Percentiles rank a stretch among this genome's conserved stretches.
Evolutionary conservation across 2,113 vertebrate genomes (phyloP).

Genomic region (Burhinus bistriatus): DNA sequence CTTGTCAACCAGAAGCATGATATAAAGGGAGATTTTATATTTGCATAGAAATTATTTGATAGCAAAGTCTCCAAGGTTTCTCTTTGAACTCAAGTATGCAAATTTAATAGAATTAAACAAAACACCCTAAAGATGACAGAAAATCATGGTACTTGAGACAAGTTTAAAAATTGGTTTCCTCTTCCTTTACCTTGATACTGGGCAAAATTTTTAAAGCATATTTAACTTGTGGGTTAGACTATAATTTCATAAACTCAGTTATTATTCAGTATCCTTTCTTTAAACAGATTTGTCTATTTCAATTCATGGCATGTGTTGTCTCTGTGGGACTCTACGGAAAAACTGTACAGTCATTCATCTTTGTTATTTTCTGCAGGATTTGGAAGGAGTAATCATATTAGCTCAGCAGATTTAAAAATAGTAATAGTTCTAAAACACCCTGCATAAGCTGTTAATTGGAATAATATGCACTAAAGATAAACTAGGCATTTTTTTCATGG

Average conservation of each 20-base stretch:
- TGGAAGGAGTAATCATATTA: neutral
- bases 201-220: neutral
- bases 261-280: neutral
- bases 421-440: neutral
- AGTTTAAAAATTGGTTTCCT: neutral
- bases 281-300: neutral
- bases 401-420: constrained; percentile 7
- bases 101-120: neutral
- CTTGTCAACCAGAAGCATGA: neutral
- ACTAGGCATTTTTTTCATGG: neutral
- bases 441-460: neutral
- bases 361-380: neutral
- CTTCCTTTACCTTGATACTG: neutral
- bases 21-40: neutral
- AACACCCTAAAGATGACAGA: neutral
- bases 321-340: neutral
- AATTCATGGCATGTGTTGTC: neutral
- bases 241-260: neutral
- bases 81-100: neutral
- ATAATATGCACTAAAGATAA: neutral
- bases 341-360: neutral
- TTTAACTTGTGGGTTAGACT: neutral
- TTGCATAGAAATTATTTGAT: neutral
- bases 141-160: neutral
- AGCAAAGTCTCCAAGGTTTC: neutral